phyloP scores from a whole-genome alignment of 2,888 invertebrate species.

The Perizoma affinitatum region DNA sequence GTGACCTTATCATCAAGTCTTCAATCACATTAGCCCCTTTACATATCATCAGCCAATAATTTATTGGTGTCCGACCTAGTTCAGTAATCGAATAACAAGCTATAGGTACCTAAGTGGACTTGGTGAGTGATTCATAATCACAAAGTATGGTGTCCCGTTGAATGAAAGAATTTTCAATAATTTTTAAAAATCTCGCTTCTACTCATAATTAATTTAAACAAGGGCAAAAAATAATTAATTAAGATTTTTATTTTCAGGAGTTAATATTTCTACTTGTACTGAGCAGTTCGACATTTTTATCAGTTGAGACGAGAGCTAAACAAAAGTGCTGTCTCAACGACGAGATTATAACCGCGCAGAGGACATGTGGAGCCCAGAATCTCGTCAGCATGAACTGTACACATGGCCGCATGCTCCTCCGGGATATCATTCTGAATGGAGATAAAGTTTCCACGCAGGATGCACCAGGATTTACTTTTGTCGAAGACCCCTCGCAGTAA shows the following conservation, averaged over 20 bases:
- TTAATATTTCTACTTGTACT: conserved; percentile 54
- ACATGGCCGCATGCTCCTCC: conserved; percentile 63
- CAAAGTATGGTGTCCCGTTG: neutral
- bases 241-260: conserved; percentile 50
- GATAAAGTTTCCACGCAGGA: conserved; percentile 68
- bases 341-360: conserved; percentile 48
- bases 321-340: conserved; percentile 63
- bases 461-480: conserved; percentile 62
- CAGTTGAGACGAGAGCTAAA: conserved; percentile 36
- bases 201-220: no score
- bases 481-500: conserved; percentile 65
- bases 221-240: no score
- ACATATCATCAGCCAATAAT: conserved; percentile 66
- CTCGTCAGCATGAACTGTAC: conserved; percentile 58
- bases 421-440: conserved; percentile 60
- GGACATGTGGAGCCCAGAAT: conserved; percentile 49
- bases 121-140: conserved; percentile 16
- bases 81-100: conserved; percentile 48
- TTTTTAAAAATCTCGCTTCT: no score
- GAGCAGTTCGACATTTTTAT: conserved; percentile 45
- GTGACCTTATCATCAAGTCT: conserved; percentile 54
- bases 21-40: conserved; percentile 68
- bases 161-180: no score
- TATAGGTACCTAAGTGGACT: neutral
- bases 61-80: conserved; percentile 73